phyloP scores from a whole-genome alignment of 1,140 invertebrate species.

The Sinella curviseta region DNA sequence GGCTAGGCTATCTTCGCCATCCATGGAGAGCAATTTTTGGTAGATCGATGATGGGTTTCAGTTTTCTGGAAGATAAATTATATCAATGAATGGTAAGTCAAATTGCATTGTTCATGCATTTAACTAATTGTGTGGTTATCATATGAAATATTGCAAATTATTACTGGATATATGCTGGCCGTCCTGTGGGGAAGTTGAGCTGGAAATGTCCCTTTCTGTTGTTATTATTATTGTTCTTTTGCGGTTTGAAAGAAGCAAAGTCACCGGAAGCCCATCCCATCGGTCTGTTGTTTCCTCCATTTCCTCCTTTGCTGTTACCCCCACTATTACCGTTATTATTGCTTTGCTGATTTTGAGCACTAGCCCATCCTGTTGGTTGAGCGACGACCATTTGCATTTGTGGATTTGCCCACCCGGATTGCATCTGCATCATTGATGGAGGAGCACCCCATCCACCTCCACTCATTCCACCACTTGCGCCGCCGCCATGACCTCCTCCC shows the following conservation, averaged over 20 bases:
- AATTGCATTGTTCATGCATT: background rate
- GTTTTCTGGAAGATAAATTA: constrained; percentile 27
- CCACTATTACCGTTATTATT: background rate
- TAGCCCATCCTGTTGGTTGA: constrained; percentile 20
- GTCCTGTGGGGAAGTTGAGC: background rate
- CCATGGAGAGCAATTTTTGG: constrained; percentile 19
- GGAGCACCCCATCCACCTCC: background rate
- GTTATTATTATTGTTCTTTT: background rate
- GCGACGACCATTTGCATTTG: constrained; percentile 7
- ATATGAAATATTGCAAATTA: background rate
- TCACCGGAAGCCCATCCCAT: constrained; percentile 20
- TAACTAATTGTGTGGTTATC: background rate
- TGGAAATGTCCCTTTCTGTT: background rate
- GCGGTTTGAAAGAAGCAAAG: background rate
- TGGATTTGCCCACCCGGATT: background rate
- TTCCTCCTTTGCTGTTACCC: background rate
- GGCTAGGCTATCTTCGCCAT: background rate
- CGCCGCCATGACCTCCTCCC: background rate
- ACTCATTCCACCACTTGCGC: no score
- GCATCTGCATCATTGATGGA: constrained; percentile 22
- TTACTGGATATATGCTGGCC: background rate
- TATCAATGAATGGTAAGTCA: background rate
- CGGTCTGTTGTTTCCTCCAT: background rate
- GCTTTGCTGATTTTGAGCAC: background rate
- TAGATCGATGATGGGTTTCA: constrained; percentile 34